These are phyloP conservation scores for Hormiphora californensis DNA, from an alignment of 37 sponge, comb jelly and placozoan species.

Conservation along the genomic window DNA sequence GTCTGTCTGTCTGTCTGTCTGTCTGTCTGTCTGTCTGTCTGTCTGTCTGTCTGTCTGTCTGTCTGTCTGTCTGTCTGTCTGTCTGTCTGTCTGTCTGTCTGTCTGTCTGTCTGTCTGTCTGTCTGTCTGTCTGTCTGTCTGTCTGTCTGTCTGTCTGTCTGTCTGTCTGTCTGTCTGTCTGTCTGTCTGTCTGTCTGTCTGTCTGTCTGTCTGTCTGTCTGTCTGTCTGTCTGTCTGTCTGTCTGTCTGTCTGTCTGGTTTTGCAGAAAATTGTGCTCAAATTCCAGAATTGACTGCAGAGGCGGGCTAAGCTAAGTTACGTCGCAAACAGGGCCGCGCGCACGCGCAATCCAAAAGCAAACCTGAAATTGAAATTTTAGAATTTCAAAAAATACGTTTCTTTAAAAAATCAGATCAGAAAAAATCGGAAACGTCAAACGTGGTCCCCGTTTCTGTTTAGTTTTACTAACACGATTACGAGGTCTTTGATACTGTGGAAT, in stretches of 20 bases:
- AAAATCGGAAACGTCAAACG: no score
- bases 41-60: constrained; percentile 51
- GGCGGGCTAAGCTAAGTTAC: no score
- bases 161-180: constrained; percentile 44
- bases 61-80: constrained; percentile 51
- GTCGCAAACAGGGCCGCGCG: no score
- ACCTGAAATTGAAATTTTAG: no score
- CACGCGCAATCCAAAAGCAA: no score
- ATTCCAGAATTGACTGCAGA: no score
- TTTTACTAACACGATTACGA: no score
- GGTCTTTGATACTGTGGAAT: no score
- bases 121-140: constrained; percentile 38
- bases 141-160: constrained; percentile 43
- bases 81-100: constrained; percentile 51
- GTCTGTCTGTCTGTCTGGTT: constrained; percentile 42
- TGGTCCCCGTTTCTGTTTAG: no score
- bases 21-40: constrained; percentile 51
- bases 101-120: constrained; percentile 51
- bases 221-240: constrained; percentile 44
- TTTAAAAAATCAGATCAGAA: no score
- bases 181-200: constrained; percentile 48
- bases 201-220: constrained; percentile 44
- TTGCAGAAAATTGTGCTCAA: no score
- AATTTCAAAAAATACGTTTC: no score
- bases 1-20: constrained; percentile 51